Percentiles rank a stretch among this genome's conserved stretches.
These are phyloP conservation scores for Anadara kagoshimensis DNA, from an alignment of 1,140 invertebrate species.

Conservation along the genomic window DNA sequence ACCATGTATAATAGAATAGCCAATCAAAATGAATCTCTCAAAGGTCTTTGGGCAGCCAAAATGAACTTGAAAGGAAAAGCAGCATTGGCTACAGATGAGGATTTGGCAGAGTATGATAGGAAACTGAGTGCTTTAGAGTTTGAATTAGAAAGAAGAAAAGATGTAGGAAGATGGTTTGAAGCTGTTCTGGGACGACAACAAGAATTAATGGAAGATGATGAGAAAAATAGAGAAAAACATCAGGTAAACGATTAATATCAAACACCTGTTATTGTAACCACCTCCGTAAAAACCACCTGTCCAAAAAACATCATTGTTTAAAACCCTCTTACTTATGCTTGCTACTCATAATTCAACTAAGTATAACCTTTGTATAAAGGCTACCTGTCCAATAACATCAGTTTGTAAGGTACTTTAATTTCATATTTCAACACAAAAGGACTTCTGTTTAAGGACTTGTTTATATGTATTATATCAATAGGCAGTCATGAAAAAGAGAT, in stretches of 20 bases:
- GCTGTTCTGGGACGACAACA: conserved; percentile 55
- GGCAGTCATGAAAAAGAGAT: too few relatives aligned
- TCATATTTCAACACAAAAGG: too few relatives aligned
- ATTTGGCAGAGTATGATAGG: conserved; percentile 59
- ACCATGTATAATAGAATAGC: conserved; percentile 66
- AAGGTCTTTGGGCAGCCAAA: conserved; percentile 70
- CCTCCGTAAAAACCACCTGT: not conserved
- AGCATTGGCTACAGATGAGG: conserved; percentile 60
- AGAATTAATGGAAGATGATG: conserved; percentile 61
- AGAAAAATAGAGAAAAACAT: conserved; percentile 61
- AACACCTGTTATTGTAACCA: not conserved
- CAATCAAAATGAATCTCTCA: conserved; percentile 67
- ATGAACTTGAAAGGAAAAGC: conserved; percentile 65
- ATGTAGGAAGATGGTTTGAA: conserved; percentile 61
- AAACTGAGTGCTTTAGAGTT: conserved; percentile 64
- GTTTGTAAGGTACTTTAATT: too few relatives aligned
- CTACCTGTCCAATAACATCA: too few relatives aligned
- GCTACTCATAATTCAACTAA: too few relatives aligned
- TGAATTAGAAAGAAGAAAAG: conserved; percentile 65
- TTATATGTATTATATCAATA: too few relatives aligned
- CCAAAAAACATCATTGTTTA: too few relatives aligned
- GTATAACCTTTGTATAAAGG: too few relatives aligned
- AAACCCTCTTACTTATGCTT: too few relatives aligned
- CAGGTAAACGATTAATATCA: conserved; percentile 49
- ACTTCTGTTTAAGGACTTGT: too few relatives aligned